phyloP scores from a whole-genome alignment of 23 tunicate species.

The Pegea sp. region DNA sequence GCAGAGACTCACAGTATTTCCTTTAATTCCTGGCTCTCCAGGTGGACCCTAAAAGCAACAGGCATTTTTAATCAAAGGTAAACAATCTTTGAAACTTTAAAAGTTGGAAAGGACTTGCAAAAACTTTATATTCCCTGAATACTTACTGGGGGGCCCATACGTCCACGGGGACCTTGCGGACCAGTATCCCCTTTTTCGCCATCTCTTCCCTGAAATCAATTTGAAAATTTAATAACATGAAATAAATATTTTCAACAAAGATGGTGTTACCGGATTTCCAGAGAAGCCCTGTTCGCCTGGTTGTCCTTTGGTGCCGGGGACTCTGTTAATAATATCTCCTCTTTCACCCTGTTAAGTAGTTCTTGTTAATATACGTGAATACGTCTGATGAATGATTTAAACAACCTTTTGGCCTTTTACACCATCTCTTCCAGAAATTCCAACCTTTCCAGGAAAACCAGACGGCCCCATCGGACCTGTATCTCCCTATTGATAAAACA shows the following conservation, averaged over 20 bases:
- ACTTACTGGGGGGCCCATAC: constrained; percentile 82
- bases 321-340: constrained; percentile 48
- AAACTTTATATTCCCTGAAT: neutral
- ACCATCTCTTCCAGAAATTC: constrained; percentile 33
- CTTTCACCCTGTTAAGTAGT: constrained; percentile 67
- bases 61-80: no score
- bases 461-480: constrained; percentile 59
- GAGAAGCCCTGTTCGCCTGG: constrained; percentile 29
- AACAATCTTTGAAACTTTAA: neutral
- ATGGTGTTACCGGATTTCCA: constrained; percentile 24
- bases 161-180: constrained; percentile 49
- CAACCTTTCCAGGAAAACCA: constrained; percentile 34
- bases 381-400: no score
- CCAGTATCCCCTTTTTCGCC: constrained; percentile 51
- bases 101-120: neutral
- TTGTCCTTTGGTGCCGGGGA: constrained; percentile 68
- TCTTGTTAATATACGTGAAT: no score
- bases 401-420: constrained; percentile 49
- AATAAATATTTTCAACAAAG: neutral
- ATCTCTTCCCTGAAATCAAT: constrained; percentile 23
- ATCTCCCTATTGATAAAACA: no score
- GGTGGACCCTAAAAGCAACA: constrained; percentile 51
- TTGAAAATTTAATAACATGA: neutral
- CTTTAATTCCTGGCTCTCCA: constrained; percentile 23
- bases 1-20: constrained; percentile 23